Evolutionary conservation across 2,797 vertebrate genomes (phyloP).

Genomic region (Erithacus rubecula): DNA sequence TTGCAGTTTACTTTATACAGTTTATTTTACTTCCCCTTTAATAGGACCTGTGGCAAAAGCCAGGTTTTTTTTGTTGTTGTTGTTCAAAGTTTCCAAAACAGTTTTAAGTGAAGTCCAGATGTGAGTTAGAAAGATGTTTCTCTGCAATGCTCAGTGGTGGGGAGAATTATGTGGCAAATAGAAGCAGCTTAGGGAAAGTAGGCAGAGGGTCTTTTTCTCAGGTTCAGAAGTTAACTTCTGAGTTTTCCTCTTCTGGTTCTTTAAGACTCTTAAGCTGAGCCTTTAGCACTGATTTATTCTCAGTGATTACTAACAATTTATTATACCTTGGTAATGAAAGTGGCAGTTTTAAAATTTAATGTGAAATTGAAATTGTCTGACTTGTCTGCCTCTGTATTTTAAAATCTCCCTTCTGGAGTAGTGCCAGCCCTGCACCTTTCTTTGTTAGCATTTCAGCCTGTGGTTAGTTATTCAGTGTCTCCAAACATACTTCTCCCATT

Average conservation of each 20-base stretch:
- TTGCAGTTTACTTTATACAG: not conserved
- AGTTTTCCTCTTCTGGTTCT: not conserved
- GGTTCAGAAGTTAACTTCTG: not conserved
- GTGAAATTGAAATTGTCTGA: not conserved
- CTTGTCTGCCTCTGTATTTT: not conserved
- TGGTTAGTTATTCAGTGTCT: not conserved
- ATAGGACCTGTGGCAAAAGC: not conserved
- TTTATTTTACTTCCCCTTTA: constrained; percentile 6
- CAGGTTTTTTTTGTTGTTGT: not conserved
- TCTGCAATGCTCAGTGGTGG: not conserved
- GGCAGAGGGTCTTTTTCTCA: not conserved
- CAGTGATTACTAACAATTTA: not conserved
- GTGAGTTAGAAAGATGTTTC: not conserved
- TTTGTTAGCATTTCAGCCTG: not conserved
- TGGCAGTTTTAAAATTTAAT: not conserved
- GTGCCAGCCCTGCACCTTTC: not conserved
- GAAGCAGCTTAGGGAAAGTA: not conserved
- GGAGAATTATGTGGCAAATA: not conserved
- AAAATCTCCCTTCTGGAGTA: not conserved
- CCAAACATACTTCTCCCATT: not conserved
- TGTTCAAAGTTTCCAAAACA: constrained; percentile 3
- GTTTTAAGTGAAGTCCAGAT: constrained; percentile 9
- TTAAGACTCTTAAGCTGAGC: not conserved
- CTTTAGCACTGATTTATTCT: not conserved
- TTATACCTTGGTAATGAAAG: not conserved